Percentiles rank a stretch among this genome's conserved stretches.
phyloP scores from a whole-genome alignment of 2,888 invertebrate species.

The Sminthurides aquaticus region DNA sequence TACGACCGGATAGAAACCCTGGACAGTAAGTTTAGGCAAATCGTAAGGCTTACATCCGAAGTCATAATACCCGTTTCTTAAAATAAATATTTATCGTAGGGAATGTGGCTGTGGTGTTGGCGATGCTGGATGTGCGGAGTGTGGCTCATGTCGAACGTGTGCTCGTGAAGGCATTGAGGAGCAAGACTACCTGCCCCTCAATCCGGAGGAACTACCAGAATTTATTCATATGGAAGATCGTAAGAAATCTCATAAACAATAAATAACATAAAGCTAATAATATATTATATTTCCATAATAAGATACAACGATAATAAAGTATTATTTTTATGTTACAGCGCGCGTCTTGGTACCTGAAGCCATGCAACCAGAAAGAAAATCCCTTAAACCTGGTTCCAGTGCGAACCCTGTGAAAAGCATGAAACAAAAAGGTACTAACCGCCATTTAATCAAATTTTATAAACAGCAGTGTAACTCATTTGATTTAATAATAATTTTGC shows the following conservation, averaged over 20 bases:
- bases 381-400: constrained; percentile 16
- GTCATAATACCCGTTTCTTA: background rate
- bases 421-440: constrained; percentile 14
- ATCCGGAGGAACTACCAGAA: constrained; percentile 23
- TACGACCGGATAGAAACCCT: constrained; percentile 70
- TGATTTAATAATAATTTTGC: constrained; percentile 32
- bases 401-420: constrained; percentile 5
- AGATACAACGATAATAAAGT: too few species aligned
- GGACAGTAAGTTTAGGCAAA: constrained; percentile 65
- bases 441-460: background rate
- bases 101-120: constrained; percentile 93
- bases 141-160: constrained; percentile 80
- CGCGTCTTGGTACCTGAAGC: constrained; percentile 18
- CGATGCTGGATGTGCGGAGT: constrained; percentile 85
- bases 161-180: constrained; percentile 54
- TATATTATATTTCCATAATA: too few species aligned
- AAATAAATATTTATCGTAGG: constrained; percentile 50
- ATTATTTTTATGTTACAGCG: constrained; percentile 10
- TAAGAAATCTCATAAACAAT: constrained; percentile 7
- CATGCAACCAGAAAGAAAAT: constrained; percentile 19
- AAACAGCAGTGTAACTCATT: background rate
- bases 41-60: background rate
- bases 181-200: constrained; percentile 38
- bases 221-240: constrained; percentile 25
- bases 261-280: too few species aligned